phyloP scores from a whole-genome alignment of 2,113 vertebrate genomes.

The Ariopsis seemanni region DNA sequence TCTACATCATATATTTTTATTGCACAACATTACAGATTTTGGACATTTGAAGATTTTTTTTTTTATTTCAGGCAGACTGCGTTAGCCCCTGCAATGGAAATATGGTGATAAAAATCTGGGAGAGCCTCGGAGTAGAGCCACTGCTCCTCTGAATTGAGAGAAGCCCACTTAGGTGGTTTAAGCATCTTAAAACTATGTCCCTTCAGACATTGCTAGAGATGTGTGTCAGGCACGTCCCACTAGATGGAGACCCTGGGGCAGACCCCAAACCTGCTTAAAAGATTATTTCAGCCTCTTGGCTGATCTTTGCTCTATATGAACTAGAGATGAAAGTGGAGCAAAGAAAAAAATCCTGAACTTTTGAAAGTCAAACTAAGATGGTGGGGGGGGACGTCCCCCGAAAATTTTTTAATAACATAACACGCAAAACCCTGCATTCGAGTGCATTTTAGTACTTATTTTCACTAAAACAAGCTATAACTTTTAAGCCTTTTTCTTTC shows the following conservation, averaged over 20 bases:
- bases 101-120: not conserved
- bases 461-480: no score
- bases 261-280: not conserved
- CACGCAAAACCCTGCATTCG: no score
- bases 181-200: not conserved
- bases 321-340: no score
- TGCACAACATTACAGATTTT: no score
- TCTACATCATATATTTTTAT: not conserved
- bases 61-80: not conserved
- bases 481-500: no score
- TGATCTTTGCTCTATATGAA: not conserved
- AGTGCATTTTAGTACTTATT: no score
- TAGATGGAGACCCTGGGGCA: not conserved
- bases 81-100: not conserved
- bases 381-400: no score
- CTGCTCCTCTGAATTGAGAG: not conserved
- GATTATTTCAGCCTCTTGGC: not conserved
- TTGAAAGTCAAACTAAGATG: no score
- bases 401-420: no score
- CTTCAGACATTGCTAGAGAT: not conserved
- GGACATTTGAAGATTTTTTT: not conserved
- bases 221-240: not conserved
- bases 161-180: not conserved
- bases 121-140: not conserved
- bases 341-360: no score